phyloP scores from a whole-genome alignment of 2,888 invertebrate genomes.

The Alcis repandata region DNA sequence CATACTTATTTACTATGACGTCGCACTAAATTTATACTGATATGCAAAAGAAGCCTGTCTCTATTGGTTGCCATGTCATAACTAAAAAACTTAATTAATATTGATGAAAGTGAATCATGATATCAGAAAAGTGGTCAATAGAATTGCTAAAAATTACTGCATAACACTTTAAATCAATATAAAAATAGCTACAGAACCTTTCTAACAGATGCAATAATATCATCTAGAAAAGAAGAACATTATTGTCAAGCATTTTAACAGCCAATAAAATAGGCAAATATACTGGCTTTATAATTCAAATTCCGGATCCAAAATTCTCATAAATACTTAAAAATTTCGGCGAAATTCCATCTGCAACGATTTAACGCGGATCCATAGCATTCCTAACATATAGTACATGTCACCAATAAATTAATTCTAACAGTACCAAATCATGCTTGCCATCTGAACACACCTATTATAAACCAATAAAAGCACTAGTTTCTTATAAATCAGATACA shows the following conservation, averaged over 20 bases:
- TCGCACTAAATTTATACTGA: no score
- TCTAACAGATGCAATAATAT: neutral
- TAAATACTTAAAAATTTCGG: neutral
- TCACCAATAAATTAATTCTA: conserved; percentile 30
- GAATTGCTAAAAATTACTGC: no score
- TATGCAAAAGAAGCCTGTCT: no score
- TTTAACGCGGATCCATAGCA: conserved; percentile 1
- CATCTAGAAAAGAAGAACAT: neutral
- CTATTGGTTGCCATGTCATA: no score
- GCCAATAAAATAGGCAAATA: no score
- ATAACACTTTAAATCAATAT: no score
- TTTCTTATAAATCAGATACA: conserved; percentile 56
- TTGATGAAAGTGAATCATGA: no score
- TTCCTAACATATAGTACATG: conserved; percentile 18
- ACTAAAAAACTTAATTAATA: no score
- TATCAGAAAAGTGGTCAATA: no score
- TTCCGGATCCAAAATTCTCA: neutral
- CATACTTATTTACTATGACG: no score
- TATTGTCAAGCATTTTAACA: neutral
- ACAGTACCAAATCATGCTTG: conserved; percentile 28
- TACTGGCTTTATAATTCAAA: neutral
- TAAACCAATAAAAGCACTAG: conserved; percentile 56
- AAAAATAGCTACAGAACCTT: neutral
- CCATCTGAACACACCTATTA: conserved; percentile 44
- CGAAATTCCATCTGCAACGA: neutral